Evolutionary conservation across 2,797 vertebrate genomes (phyloP).

Genomic region (Sebastes itinus): DNA sequence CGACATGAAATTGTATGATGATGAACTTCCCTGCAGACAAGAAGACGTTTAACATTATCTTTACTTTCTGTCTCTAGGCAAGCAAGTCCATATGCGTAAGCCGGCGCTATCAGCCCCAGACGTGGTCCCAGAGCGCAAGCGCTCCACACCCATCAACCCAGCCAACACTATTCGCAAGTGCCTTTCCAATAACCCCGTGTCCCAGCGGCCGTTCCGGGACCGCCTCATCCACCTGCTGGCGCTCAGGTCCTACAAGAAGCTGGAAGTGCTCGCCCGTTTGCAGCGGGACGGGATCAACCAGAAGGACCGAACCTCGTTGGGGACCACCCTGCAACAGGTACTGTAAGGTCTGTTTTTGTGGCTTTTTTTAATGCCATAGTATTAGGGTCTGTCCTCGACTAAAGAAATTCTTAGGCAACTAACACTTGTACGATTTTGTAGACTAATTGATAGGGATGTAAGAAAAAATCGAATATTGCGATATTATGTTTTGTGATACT

Average conservation of each 20-base stretch:
- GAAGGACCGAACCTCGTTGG: constrained; percentile 90
- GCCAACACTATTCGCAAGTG: constrained; percentile 88
- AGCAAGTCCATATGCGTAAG: constrained; percentile 87
- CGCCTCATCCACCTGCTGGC: constrained; percentile 92
- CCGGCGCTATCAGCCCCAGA: constrained; percentile 82
- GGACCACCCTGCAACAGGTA: constrained; percentile 90
- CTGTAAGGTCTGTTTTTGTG: background rate
- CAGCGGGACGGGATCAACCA: constrained; percentile 91
- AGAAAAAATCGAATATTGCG: too few relatives aligned
- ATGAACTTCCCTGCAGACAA: background rate
- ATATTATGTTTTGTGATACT: too few relatives aligned
- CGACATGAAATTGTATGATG: background rate
- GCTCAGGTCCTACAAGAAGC: constrained; percentile 91
- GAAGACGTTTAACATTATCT: background rate
- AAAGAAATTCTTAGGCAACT: background rate
- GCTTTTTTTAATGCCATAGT: background rate
- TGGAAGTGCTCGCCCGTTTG: constrained; percentile 89
- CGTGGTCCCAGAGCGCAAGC: constrained; percentile 88
- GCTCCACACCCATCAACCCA: constrained; percentile 91
- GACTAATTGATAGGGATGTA: too few relatives aligned
- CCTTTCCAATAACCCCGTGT: constrained; percentile 83
- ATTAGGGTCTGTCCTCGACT: background rate
- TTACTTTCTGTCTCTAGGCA: constrained; percentile 76
- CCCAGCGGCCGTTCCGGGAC: constrained; percentile 87
- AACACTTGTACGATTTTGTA: too few relatives aligned